Evolutionary conservation across 2,113 vertebrate species (phyloP), one percentile per base, ranked within the genome.

Genomic region (Nymphicus hollandicus): DNA sequence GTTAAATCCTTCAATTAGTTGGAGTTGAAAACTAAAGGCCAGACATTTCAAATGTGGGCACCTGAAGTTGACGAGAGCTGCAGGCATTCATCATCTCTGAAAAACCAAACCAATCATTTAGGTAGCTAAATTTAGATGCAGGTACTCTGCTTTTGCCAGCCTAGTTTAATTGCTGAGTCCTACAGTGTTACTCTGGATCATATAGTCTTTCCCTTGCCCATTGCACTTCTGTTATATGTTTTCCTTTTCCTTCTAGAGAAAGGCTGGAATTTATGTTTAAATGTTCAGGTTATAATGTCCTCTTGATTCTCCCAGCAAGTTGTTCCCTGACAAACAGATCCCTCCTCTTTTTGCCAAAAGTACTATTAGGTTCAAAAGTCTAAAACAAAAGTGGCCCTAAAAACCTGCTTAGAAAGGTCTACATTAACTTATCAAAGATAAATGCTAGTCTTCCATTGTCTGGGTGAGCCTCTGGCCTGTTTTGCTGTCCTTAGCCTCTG

Each of bases 1-100:
- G 81, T 84, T 95, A 96, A 94, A 94, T 81, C 88, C 92, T 93
- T 95, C 95, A 94, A 78, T 95, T 86, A 96, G 73, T 86, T 89
- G 29, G 29, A 89, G 83, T 79, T 95, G 90, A 89, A 95, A 83
- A 95, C 77, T 77, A 91, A 96, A 97, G 95, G 94, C 95, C 95
- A 96, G 72, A 91, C 65, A 63, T 91, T 97, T 97, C 94, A 89
- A 89, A 80, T 53, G 33, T 93, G 91, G 90, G 44, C 52, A 91
- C 71, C 86, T 89, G 94, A 96, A 92, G 90, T 73, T 4, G 65
- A 84, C 80, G 70, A 86, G 84, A 91, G 84, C 81, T 91, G 50
- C 73, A 84, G 91, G 83, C 70, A 63, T 93, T 96, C 83, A 55
- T 72, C 66, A 64, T 70, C 50, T 95, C 68, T 77, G 68, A 79